Base-by-base conservation (phyloP, 2,113 vertebrate genomes). In the Lates calcarifer region DNA sequence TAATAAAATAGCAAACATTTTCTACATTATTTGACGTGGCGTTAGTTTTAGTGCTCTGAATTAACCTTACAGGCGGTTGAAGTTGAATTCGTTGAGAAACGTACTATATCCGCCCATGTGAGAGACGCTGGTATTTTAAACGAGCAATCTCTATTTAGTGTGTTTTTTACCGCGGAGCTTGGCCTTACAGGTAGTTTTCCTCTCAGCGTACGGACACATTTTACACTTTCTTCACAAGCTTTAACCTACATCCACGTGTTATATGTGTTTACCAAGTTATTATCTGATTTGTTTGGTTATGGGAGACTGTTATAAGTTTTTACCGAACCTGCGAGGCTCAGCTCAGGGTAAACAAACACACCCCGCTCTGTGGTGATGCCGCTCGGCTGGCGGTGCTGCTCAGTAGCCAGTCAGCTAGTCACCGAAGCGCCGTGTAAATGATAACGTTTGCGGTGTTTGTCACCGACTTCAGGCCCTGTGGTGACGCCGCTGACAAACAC, bases 121-220 rank as follows among this genome's bases (percentile, higher is more conserved):
- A 22, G 4, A 72, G 17, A 47, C 12, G 9, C n/a, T 9, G 0
- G n/a, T 39, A 1, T 0, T 0, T n/a, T 20, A 2, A 72, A 37
- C 53, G 10, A 71, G 28, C 33, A 4, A 9, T 14, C 31, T 0
- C 7, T 6, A 5, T 3, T 1, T 0, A 0, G 1, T 2, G 33
- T 35, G 7, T 22, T 17, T 0, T 22, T 56, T 1, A 3, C 0
- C 15, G n/a, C 81, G 0, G 60, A 39, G 17, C 62, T 49, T 35
- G 5, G 58, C 7, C 81, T 81, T 4, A 1, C 35, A 74, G 85
- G 81, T 17, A 5, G 6, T 49, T 82, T 60, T 33, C 8, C 20
- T 62, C 29, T 39, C 1, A 3, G 3, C 0, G 4, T 13, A 12
- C 12, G 4, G 22, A 28, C 2, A 67, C 5, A n/a, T 45, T 2